These are phyloP conservation scores for Sander vitreus DNA, from an alignment of 2,113 vertebrate genomes.

Conservation along the genomic window DNA sequence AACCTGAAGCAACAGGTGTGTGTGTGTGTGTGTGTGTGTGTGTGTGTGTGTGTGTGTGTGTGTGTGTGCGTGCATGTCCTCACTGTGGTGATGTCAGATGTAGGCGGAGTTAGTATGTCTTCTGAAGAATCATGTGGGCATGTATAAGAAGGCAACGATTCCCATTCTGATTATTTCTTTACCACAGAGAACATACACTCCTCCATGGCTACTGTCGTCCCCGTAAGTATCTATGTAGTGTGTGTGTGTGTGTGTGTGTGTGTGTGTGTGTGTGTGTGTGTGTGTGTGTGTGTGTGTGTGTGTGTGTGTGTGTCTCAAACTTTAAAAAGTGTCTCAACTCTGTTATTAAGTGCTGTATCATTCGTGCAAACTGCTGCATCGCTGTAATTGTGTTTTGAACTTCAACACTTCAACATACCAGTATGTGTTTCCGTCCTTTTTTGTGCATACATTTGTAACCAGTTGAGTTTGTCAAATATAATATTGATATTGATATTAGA, in stretches of 20 bases:
- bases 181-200: slow-evolving; percentile 2
- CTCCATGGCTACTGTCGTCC: slow-evolving; percentile 83
- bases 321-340: background rate
- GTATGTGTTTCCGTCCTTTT: background rate
- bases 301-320: background rate
- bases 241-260: slow-evolving; percentile 31
- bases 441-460: background rate
- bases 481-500: background rate
- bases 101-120: slow-evolving; percentile 44
- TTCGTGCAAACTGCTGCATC: background rate
- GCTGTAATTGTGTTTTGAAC: background rate
- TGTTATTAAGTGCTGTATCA: background rate
- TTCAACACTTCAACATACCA: background rate
- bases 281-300: background rate
- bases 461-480: background rate
- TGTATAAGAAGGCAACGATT: slow-evolving; percentile 61
- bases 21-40: slow-evolving; percentile 30
- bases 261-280: background rate
- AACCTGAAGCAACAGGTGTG: slow-evolving; percentile 68
- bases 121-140: background rate
- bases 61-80: slow-evolving; percentile 32
- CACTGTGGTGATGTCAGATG: slow-evolving; percentile 55
- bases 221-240: slow-evolving; percentile 74
- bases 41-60: slow-evolving; percentile 12
- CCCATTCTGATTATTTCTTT: background rate